phyloP scores from a whole-genome alignment of 2,113 vertebrate genomes.

The Sander vitreus region DNA sequence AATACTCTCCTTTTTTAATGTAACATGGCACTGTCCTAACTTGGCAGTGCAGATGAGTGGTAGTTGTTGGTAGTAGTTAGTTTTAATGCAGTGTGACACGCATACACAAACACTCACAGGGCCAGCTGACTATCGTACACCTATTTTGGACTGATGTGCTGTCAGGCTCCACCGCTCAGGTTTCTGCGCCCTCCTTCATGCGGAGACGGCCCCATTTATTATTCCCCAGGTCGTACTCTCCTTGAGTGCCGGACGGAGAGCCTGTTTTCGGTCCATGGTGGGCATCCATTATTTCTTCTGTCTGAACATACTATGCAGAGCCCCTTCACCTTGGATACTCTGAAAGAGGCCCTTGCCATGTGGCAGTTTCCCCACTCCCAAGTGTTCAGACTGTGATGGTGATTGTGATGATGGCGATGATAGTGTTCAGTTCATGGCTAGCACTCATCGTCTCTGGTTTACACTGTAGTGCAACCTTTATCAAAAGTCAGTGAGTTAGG shows the following conservation, averaged over 20 bases:
- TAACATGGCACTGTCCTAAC: slow-evolving; percentile 63
- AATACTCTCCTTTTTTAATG: slow-evolving; percentile 69
- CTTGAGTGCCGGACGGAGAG: slow-evolving; percentile 50
- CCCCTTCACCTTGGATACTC: slow-evolving; percentile 36
- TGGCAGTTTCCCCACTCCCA: slow-evolving; percentile 45
- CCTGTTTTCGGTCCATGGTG: slow-evolving; percentile 32
- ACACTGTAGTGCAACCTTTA: slow-evolving; percentile 77
- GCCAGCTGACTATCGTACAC: slow-evolving; percentile 61
- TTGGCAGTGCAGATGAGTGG: slow-evolving; percentile 61
- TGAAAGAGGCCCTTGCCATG: slow-evolving; percentile 46
- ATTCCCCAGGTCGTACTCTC: slow-evolving; percentile 29
- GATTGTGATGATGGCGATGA: slow-evolving; percentile 32
- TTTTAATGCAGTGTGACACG: slow-evolving; percentile 72
- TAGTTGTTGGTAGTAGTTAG: slow-evolving; percentile 62
- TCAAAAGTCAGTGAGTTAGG: slow-evolving; percentile 64
- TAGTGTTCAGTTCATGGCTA: slow-evolving; percentile 31
- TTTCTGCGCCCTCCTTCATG: slow-evolving; percentile 63
- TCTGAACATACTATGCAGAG: slow-evolving; percentile 75
- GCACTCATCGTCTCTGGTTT: slow-evolving; percentile 57
- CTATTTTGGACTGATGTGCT: slow-evolving; percentile 67
- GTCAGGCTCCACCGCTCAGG: slow-evolving; percentile 67
- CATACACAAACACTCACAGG: slow-evolving; percentile 53
- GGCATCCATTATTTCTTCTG: slow-evolving; percentile 47
- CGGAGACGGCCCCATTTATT: slow-evolving; percentile 6
- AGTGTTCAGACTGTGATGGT: slow-evolving; percentile 73